Conservation (phyloP, 2,113 vertebrate species). For the Microtus ochrogaster region DNA sequence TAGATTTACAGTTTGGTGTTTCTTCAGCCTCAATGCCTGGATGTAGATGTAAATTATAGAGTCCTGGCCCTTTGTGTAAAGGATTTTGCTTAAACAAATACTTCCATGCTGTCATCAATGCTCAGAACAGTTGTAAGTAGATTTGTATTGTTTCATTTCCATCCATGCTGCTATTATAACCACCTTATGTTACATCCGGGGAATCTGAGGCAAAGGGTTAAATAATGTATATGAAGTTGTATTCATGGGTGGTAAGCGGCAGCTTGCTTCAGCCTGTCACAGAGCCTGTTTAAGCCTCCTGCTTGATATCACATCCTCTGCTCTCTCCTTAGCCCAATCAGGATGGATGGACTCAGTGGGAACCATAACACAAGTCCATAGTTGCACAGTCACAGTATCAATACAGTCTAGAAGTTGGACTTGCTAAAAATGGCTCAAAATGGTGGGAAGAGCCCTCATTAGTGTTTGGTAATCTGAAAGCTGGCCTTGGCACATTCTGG, state of each 20-base stretch:
- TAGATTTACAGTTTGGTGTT: neutral
- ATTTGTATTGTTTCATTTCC: neutral
- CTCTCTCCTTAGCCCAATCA: neutral
- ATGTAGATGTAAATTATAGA: neutral
- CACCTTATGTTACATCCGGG: neutral
- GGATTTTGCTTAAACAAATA: neutral
- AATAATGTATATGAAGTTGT: neutral
- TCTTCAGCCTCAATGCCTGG: neutral
- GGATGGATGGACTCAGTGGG: neutral
- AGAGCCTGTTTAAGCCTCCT: neutral
- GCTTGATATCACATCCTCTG: neutral
- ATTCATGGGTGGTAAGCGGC: neutral
- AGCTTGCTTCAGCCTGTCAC: neutral
- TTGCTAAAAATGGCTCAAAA: conserved; percentile 47
- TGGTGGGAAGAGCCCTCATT: neutral
- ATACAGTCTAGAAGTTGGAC: neutral
- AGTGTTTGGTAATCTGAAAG: conserved; percentile 32
- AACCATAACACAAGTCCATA: neutral
- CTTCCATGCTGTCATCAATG: neutral
- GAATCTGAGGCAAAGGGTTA: neutral
- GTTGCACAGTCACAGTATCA: neutral
- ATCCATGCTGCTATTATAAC: neutral
- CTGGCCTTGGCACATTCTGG: conserved; percentile 38
- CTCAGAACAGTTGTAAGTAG: neutral
- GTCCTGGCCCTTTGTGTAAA: neutral